phyloP scores from a whole-genome alignment of 2,797 vertebrate species.

The Liasis olivaceus region DNA sequence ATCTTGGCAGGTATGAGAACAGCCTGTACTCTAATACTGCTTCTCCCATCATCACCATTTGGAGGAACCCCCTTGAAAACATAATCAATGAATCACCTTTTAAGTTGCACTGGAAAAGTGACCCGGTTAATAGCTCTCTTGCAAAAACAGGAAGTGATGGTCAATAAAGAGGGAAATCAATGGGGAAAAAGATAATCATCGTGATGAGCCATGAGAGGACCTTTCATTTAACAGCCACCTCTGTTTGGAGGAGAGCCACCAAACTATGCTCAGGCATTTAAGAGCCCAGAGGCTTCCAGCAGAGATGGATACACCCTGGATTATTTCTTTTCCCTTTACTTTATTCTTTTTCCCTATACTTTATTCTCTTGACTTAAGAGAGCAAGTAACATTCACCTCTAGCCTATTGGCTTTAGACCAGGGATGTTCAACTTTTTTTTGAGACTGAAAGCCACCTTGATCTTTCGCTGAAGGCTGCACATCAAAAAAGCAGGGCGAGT shows the following conservation, averaged over 20 bases:
- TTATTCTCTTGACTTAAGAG: background rate
- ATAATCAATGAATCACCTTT: constrained; percentile 83
- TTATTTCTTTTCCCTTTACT: background rate
- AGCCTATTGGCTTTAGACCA: background rate
- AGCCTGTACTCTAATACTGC: constrained; percentile 16
- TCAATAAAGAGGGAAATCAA: constrained; percentile 81
- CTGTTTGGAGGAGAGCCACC: constrained; percentile 74
- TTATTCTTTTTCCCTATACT: no score
- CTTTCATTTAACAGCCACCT: constrained; percentile 74
- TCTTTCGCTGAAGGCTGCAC: background rate
- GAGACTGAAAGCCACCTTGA: background rate
- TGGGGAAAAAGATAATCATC: constrained; percentile 70
- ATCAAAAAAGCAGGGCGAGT: background rate
- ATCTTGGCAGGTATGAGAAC: background rate
- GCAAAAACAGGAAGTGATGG: constrained; percentile 88
- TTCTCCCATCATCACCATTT: constrained; percentile 57
- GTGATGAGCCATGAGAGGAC: constrained; percentile 64
- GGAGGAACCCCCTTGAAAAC: constrained; percentile 80
- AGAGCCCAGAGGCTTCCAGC: background rate
- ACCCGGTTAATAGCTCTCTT: constrained; percentile 90
- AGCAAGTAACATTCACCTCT: background rate
- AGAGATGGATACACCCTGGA: background rate
- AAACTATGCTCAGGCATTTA: constrained; percentile 58
- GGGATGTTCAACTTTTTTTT: background rate
- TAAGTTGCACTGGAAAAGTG: constrained; percentile 83